A percentile compares a stretch with the other conserved stretches of the same genome.
Conservation (phyloP, 2,113 vertebrate genomes). For the Paradisaea rubra region DNA sequence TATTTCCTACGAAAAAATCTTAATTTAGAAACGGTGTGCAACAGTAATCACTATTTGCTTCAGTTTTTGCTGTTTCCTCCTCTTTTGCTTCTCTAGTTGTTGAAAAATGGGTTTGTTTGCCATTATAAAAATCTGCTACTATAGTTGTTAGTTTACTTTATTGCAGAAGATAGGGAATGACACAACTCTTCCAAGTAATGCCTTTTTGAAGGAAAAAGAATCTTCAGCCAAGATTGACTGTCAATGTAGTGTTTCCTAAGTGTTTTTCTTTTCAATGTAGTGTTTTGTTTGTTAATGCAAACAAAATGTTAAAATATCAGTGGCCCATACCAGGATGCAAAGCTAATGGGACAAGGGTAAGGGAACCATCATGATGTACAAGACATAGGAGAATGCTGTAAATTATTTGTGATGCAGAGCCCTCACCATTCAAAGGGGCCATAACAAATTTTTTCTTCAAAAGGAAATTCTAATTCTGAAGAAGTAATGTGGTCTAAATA, state of each 20-base stretch:
- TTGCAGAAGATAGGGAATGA: background rate
- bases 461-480: background rate
- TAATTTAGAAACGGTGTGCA: background rate
- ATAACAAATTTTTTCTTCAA: background rate
- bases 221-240: background rate
- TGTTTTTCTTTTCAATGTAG: no score
- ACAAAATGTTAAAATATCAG: background rate
- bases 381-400: background rate
- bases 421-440: background rate
- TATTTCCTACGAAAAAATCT: background rate
- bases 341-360: background rate
- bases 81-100: background rate
- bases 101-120: background rate
- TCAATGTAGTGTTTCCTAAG: background rate
- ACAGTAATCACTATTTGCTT: background rate
- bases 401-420: background rate
- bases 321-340: background rate
- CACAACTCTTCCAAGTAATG: background rate
- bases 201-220: background rate
- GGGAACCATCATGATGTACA: background rate
- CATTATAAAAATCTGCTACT: background rate
- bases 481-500: background rate
- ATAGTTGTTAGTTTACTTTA: background rate
- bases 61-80: background rate
- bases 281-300: background rate